A percentile compares a stretch with the other conserved stretches of the same genome.
phyloP scores from a whole-genome alignment of 2,797 vertebrate species.

The Myotis pilosus region DNA sequence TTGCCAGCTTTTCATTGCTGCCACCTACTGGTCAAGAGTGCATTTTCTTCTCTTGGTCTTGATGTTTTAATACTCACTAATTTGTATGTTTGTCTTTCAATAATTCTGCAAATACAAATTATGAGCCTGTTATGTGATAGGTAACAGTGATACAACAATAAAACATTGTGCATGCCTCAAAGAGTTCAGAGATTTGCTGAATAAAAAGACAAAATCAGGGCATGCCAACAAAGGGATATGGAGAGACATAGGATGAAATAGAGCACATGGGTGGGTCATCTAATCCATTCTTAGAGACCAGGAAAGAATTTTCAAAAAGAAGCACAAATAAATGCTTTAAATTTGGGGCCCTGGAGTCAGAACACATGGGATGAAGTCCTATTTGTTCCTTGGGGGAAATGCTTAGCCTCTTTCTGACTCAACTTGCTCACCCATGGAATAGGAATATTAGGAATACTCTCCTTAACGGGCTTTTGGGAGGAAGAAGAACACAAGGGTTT shows the following conservation, averaged over 20 bases:
- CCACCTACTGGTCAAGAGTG: constrained; percentile 25
- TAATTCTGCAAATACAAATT: not conserved
- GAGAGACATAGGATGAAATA: not conserved
- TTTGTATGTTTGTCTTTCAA: not conserved
- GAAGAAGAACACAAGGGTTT: not conserved
- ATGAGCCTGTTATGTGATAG: not conserved
- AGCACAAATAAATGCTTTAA: not conserved
- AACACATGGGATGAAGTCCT: not conserved
- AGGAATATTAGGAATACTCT: not conserved
- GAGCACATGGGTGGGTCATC: not conserved
- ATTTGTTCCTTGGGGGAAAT: not conserved
- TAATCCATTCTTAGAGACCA: not conserved
- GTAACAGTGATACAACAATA: not conserved
- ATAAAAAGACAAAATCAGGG: not conserved
- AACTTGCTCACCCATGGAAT: not conserved
- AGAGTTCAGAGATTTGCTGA: not conserved
- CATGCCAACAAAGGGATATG: not conserved
- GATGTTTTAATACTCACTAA: not conserved
- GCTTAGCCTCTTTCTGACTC: not conserved
- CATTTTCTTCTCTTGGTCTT: not conserved
- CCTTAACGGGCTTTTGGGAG: not conserved
- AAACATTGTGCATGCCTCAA: not conserved
- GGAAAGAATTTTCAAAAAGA: not conserved
- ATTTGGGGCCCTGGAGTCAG: not conserved
- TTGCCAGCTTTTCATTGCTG: not conserved